These are phyloP conservation scores for Drosophila santomea DNA, from an alignment of 1,140 invertebrate species.

Conservation along the genomic window DNA sequence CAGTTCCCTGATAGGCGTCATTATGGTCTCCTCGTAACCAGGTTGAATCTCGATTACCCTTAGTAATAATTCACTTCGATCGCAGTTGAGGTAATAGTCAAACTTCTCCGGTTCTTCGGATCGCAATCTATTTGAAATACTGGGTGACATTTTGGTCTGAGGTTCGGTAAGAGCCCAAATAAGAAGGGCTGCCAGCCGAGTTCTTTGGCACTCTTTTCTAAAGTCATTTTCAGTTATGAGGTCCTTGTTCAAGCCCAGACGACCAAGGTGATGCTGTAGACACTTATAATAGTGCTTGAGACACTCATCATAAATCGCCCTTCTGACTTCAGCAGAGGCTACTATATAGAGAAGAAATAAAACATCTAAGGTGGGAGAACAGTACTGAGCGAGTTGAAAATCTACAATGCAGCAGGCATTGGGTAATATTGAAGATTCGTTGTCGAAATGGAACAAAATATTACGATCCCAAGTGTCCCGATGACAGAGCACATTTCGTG, in stretches of 20 bases:
- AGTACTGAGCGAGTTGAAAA: conserved; percentile 86
- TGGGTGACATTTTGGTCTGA: conserved; percentile 54
- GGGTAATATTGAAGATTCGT: conserved; percentile 43
- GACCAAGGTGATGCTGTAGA: conserved; percentile 31
- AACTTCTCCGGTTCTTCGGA: conserved; percentile 63
- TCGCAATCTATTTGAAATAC: conserved; percentile 53
- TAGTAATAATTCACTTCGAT: conserved; percentile 63
- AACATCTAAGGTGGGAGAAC: conserved; percentile 87
- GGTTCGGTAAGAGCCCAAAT: conserved; percentile 66
- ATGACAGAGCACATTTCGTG: conserved; percentile 87
- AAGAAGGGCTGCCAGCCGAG: conserved; percentile 42
- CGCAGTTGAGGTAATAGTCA: conserved; percentile 69
- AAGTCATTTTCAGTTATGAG: conserved; percentile 46
- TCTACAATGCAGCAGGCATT: conserved; percentile 87
- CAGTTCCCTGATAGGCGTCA: conserved; percentile 59
- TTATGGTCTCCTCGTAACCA: conserved; percentile 60
- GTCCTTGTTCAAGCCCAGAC: conserved; percentile 8
- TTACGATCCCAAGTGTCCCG: conserved; percentile 88
- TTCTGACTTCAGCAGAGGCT: conserved; percentile 14
- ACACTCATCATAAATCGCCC: conserved; percentile 31
- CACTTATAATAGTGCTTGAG: conserved; percentile 52
- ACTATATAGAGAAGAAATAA: conserved; percentile 71
- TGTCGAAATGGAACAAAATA: conserved; percentile 86
- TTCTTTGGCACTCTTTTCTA: conserved; percentile 42
- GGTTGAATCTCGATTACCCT: conserved; percentile 67